Evolutionary conservation across 2,113 vertebrate species (phyloP).

Genomic region (Brienomyrus brachyistius): DNA sequence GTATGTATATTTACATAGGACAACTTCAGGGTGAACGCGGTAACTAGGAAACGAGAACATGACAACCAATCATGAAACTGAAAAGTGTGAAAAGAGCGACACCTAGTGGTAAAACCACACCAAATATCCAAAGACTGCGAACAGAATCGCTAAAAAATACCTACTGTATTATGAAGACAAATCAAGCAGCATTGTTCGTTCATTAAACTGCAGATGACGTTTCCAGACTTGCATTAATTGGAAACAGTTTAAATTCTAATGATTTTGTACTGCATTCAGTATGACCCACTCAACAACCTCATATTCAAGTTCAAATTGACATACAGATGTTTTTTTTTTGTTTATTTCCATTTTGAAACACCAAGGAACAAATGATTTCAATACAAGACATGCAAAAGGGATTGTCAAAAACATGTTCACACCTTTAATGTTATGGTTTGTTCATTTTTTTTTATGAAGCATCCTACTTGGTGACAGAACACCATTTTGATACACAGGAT

Average conservation of each 20-base stretch:
- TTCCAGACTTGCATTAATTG: neutral
- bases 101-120: neutral
- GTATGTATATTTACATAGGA: neutral
- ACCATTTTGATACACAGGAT: constrained; percentile 51
- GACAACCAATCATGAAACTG: neutral
- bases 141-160: neutral
- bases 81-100: neutral
- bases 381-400: neutral
- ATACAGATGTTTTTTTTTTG: neutral
- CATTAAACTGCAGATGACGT: neutral
- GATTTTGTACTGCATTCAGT: neutral
- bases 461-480: constrained; percentile 31
- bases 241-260: neutral
- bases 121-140: neutral
- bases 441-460: constrained; percentile 48
- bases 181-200: neutral
- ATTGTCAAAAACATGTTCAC: neutral
- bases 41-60: neutral
- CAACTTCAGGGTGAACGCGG: neutral
- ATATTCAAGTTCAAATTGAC: neutral
- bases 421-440: neutral
- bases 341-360: neutral
- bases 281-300: neutral
- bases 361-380: neutral
- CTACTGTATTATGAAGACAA: neutral